Evolutionary conservation across 2,888 invertebrate genomes (phyloP), one percentile per base, ranked within the genome.

Genomic region (Petrolisthes manimaculis): DNA sequence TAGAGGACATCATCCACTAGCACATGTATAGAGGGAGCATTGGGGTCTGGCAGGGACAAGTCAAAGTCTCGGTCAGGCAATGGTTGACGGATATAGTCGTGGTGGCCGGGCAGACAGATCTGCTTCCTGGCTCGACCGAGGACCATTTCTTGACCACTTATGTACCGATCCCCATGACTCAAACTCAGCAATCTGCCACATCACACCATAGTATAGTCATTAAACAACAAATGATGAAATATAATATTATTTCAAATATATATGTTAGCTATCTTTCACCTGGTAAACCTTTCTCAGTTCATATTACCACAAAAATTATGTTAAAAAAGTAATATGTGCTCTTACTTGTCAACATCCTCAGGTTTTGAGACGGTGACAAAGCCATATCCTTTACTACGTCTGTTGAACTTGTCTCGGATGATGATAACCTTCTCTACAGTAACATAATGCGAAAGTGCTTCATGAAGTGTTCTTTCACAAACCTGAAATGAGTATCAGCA

Each of bases 311-410:
- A 5, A 75, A 18, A 14, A 75, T 24, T 37, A 75, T 9, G 21
- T 24, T 75, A 9, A 77, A 77, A 5, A 77, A 18, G 9, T 12
- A 51, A 77, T n/a, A 77, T 9, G 5, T 12, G 51, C 18, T 71
- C 87, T 83, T 83, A 87, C 87, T 24, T 87, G n/a, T 69, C 56
- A n/a, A 79, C 87, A 71, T 87, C 87, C 67, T 87, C 83, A 0
- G 67, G 24, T 18, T 37, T 78, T 67, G 53, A 37, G 18, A 87
- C 87, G 21, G 56, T 79, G 37, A 83, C 87, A 71, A 87, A 87
- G 53, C 87, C 87, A 71, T 78, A 87, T n/a, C 87, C 87, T 83
- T 55, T 83, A 71, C 78, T 83, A 9, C 71, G 54, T 14, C 37
- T 61, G 5, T 78, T 83, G 56, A 55, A 37, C 51, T 87, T 87